phyloP scores from a whole-genome alignment of 2,888 invertebrate species.

The Sinhomidia bicolor region DNA sequence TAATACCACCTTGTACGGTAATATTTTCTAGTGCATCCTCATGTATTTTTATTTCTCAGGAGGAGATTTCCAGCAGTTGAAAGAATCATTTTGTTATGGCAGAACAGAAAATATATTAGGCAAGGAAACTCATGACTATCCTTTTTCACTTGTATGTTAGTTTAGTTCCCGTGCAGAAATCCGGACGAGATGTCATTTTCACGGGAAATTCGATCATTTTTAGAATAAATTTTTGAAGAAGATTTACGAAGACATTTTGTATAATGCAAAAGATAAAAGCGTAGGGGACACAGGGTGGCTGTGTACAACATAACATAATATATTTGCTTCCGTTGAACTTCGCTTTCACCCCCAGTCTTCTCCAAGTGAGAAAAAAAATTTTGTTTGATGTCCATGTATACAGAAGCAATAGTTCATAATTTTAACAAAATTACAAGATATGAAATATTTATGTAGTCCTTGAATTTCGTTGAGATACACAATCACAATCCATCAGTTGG shows the following conservation, averaged over 20 bases:
- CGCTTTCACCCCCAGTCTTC: too few relatives aligned
- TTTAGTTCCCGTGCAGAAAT: background rate
- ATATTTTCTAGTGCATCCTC: slow-evolving; percentile 34
- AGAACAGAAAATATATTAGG: slow-evolving; percentile 8
- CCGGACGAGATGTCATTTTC: slow-evolving; percentile 22
- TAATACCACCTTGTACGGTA: background rate
- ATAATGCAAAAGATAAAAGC: slow-evolving; percentile 6
- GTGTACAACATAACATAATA: too few relatives aligned
- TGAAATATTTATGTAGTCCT: too few relatives aligned
- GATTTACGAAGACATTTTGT: slow-evolving; percentile 2
- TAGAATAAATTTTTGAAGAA: slow-evolving; percentile 2
- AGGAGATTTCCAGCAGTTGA: slow-evolving; percentile 56
- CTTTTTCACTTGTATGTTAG: background rate
- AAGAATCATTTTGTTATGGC: slow-evolving; percentile 32
- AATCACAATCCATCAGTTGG: too few relatives aligned
- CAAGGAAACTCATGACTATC: too few relatives aligned
- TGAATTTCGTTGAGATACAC: too few relatives aligned
- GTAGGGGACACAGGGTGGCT: background rate
- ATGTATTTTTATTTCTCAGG: slow-evolving; percentile 62
- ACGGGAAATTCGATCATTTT: slow-evolving; percentile 53
- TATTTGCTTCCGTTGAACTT: too few relatives aligned
- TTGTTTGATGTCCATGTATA: too few relatives aligned
- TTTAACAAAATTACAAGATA: too few relatives aligned
- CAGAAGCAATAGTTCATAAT: too few relatives aligned
- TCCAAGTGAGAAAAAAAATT: too few relatives aligned